Conservation (phyloP, 2,888 invertebrate genomes). For the Stegana nigrithorax region DNA sequence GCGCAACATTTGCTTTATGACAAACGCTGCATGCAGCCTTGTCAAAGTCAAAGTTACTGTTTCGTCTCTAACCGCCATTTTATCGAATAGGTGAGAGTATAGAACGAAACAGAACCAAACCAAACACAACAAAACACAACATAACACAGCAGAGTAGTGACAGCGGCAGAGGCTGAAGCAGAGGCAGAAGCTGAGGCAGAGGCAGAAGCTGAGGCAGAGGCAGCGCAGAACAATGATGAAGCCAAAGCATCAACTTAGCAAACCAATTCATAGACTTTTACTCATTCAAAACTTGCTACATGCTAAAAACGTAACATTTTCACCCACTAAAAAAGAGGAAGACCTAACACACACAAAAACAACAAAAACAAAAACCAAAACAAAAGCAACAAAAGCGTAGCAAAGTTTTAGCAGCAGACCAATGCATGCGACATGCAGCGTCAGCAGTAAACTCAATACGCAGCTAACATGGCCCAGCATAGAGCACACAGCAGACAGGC, state of each 20-base stretch:
- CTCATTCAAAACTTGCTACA: too few relatives aligned
- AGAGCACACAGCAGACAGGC: too few relatives aligned
- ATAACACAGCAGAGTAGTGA: background rate
- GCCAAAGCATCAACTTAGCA: too few relatives aligned
- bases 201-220: too few relatives aligned
- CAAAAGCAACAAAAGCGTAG: background rate
- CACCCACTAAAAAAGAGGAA: background rate
- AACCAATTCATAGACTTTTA: too few relatives aligned
- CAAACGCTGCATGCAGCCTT: background rate
- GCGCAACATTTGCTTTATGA: too few relatives aligned
- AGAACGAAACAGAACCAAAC: background rate
- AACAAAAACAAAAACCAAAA: background rate
- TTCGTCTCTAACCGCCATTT: background rate
- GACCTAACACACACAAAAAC: background rate
- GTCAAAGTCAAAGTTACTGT: background rate
- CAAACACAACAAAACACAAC: background rate
- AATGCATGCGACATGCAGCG: conserved; percentile 1
- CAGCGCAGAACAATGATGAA: too few relatives aligned
- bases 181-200: too few relatives aligned
- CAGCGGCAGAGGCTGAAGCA: too few relatives aligned
- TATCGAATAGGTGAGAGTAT: background rate
- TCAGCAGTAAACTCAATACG: conserved; percentile 5
- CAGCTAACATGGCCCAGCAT: too few relatives aligned
- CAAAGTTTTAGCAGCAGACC: background rate
- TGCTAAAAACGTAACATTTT: too few relatives aligned